Percentiles rank a stretch among this genome's conserved stretches.
Conservation (phyloP, 2,888 invertebrate species). For the Diaperis boleti region DNA sequence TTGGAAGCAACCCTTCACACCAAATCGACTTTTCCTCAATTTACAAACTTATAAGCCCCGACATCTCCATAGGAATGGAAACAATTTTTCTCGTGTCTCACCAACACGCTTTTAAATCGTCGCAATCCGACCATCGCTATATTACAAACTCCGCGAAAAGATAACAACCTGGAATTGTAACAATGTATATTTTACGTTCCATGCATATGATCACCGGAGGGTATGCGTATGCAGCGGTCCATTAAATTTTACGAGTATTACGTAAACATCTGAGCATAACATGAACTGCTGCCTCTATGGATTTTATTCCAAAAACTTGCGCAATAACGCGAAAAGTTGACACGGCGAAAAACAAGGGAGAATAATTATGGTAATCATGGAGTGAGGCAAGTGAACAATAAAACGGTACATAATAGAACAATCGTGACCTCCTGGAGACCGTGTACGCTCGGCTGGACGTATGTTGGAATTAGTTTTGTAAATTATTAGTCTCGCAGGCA, state of each 20-base stretch:
- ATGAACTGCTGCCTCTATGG: constrained; percentile 33
- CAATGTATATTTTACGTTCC: constrained; percentile 40
- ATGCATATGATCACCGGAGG: constrained; percentile 44
- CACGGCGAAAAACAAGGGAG: not conserved
- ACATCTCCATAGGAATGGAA: constrained; percentile 28
- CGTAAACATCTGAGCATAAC: constrained; percentile 42
- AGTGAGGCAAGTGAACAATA: constrained; percentile 19
- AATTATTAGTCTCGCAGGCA: constrained; percentile 35
- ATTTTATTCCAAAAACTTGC: constrained; percentile 24
- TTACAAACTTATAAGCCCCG: constrained; percentile 24
- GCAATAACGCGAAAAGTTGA: too few relatives aligned
- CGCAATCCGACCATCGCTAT: constrained; percentile 6
- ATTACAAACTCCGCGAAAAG: constrained; percentile 12
- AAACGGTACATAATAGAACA: constrained; percentile 25
- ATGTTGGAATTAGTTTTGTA: constrained; percentile 29
- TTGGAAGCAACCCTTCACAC: constrained; percentile 22
- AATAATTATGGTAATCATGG: constrained; percentile 29
- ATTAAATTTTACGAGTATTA: constrained; percentile 46
- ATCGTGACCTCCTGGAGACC: constrained; percentile 6
- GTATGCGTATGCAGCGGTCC: constrained; percentile 41
- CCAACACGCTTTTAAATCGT: constrained; percentile 14
- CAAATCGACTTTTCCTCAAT: constrained; percentile 19
- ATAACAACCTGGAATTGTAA: constrained; percentile 31
- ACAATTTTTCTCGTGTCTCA: constrained; percentile 22
- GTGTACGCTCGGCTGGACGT: constrained; percentile 20